A percentile compares a stretch with the other conserved stretches of the same genome.
Conservation (phyloP, 1,140 invertebrate species). For the Planococcus citri region DNA sequence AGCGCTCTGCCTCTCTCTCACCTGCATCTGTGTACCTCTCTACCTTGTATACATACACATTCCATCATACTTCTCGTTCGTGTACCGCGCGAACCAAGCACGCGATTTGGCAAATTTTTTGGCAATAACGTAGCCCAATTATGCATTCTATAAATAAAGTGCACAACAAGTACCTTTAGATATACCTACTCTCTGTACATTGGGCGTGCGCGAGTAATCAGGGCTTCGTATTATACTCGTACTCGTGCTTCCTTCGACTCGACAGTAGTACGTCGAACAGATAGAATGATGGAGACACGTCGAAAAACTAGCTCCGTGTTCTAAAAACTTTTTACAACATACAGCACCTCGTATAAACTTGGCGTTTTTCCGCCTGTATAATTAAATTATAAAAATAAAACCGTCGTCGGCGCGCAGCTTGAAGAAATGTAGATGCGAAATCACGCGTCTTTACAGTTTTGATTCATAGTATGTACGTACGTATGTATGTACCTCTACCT, state of each 20-base stretch:
- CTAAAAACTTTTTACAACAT: not conserved
- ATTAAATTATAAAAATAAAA: conserved; percentile 7
- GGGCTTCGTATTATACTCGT: too few relatives aligned
- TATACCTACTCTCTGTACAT: too few relatives aligned
- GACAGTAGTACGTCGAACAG: not conserved
- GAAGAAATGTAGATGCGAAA: too few relatives aligned
- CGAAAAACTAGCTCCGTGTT: too few relatives aligned
- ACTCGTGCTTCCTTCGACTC: not conserved
- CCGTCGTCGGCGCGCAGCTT: not conserved
- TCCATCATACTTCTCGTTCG: too few relatives aligned
- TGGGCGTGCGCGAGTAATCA: too few relatives aligned
- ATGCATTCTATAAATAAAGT: conserved; percentile 18
- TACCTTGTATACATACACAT: not conserved
- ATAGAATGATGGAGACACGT: too few relatives aligned
- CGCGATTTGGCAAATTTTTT: conserved; percentile 10
- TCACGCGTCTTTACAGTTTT: too few relatives aligned
- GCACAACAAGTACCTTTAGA: not conserved
- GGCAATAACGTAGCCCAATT: conserved; percentile 12
- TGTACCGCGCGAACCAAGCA: not conserved
- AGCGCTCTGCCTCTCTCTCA: too few relatives aligned
- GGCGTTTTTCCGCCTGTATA: not conserved
- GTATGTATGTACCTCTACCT: too few relatives aligned
- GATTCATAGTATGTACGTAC: too few relatives aligned
- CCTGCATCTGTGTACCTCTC: not conserved
- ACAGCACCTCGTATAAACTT: not conserved